These are phyloP conservation scores for Burhinus bistriatus DNA, from an alignment of 2,113 vertebrate species.

Conservation along the genomic window DNA sequence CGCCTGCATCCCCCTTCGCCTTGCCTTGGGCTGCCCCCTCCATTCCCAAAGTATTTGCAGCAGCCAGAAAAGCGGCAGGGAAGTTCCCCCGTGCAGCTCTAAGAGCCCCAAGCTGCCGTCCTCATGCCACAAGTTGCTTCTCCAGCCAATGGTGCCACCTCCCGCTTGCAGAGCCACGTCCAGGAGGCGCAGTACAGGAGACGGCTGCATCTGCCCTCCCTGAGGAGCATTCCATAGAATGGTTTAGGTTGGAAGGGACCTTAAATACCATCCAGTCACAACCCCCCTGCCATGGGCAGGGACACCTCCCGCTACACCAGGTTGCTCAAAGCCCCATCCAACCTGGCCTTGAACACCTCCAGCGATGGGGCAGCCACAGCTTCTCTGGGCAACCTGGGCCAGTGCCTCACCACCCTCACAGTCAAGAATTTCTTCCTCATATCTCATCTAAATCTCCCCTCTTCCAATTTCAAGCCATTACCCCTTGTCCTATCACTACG, in stretches of 20 bases:
- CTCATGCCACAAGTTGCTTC: no score
- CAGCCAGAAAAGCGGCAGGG: background rate
- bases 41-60: background rate
- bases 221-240: background rate
- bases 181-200: no score
- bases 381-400: background rate
- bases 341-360: background rate
- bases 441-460: background rate
- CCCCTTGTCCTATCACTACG: background rate
- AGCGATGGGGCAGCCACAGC: background rate
- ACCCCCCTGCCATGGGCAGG: background rate
- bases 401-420: background rate
- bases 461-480: background rate
- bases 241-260: background rate
- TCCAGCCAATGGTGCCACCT: no score
- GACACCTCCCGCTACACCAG: background rate
- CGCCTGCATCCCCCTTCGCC: rapidly evolving
- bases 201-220: background rate
- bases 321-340: background rate
- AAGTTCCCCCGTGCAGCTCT: background rate
- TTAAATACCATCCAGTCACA: background rate
- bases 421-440: background rate
- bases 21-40: background rate
- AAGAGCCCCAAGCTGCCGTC: rapidly evolving
- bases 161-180: no score